Conservation (phyloP, 2,888 invertebrate species). For the Altica lythri region DNA sequence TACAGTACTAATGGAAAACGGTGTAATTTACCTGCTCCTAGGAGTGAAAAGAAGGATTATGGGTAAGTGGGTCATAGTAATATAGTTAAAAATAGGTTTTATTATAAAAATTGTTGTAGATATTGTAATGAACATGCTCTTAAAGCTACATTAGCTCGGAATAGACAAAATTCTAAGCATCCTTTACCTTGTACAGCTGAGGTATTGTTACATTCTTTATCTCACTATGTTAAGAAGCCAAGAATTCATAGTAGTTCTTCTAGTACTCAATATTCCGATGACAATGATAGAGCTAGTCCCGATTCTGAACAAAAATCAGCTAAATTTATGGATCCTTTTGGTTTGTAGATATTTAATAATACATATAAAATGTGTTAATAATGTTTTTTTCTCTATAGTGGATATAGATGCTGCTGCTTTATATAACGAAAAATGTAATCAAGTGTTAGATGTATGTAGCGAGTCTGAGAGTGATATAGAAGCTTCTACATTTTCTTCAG, state of each 20-base stretch:
- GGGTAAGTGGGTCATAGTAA: conserved; percentile 55
- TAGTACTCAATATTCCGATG: conserved; percentile 47
- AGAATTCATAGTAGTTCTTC: conserved; percentile 44
- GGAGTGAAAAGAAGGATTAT: conserved; percentile 70
- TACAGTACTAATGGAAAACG: conserved; percentile 71
- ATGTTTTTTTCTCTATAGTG: conserved; percentile 54
- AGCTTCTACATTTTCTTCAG: conserved; percentile 64
- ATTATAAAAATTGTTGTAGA: conserved; percentile 52
- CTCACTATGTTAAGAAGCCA: conserved; percentile 64
- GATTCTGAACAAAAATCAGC: conserved; percentile 59
- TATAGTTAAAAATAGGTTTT: background rate
- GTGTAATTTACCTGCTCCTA: conserved; percentile 79
- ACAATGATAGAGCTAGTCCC: conserved; percentile 46
- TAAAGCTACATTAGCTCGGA: conserved; percentile 66
- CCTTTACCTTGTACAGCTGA: conserved; percentile 71
- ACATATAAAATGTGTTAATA: conserved; percentile 7
- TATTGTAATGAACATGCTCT: conserved; percentile 74
- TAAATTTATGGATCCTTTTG: conserved; percentile 63
- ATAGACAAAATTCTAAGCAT: conserved; percentile 65
- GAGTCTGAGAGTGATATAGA: conserved; percentile 78
- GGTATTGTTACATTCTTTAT: conserved; percentile 66
- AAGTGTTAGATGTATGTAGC: conserved; percentile 71
- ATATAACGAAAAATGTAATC: conserved; percentile 60
- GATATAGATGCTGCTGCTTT: conserved; percentile 62
- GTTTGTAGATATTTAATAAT: conserved; percentile 55